A percentile compares a stretch with the other conserved stretches of the same genome.
These are phyloP conservation scores for Proteles cristata DNA, from an alignment of 2,113 vertebrate species.

Conservation along the genomic window DNA sequence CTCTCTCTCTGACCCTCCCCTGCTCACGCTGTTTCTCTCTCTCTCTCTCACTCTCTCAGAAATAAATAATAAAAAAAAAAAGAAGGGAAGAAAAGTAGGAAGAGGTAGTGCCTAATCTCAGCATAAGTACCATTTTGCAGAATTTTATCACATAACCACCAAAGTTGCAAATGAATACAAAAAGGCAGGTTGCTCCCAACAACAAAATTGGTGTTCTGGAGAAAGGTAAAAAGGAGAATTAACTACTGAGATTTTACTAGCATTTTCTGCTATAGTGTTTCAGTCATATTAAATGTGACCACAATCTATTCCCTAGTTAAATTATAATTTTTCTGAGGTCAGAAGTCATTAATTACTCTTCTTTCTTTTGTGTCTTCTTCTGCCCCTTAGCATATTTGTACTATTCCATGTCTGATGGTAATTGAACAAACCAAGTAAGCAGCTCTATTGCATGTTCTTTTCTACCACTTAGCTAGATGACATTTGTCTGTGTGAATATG, in stretches of 20 bases:
- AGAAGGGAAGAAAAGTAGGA: not conserved
- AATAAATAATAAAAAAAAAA: not conserved
- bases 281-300: not conserved
- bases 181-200: not conserved
- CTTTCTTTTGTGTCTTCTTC: constrained; percentile 4
- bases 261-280: not conserved
- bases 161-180: not conserved
- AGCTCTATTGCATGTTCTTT: not conserved
- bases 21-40: too few species aligned
- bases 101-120: not conserved
- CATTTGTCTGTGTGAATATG: not conserved
- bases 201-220: not conserved
- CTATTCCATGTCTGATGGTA: not conserved
- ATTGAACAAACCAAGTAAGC: not conserved
- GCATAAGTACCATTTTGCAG: not conserved
- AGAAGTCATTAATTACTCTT: constrained; percentile 36
- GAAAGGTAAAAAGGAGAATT: not conserved
- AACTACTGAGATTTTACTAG: not conserved
- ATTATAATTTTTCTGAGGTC: not conserved
- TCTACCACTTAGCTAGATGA: not conserved
- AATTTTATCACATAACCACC: not conserved
- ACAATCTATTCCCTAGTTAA: not conserved
- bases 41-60: too few species aligned
- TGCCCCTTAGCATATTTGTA: not conserved
- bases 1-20: too few species aligned